phyloP scores from a whole-genome alignment of 2,113 vertebrate species.

The Callopanchax toddi region DNA sequence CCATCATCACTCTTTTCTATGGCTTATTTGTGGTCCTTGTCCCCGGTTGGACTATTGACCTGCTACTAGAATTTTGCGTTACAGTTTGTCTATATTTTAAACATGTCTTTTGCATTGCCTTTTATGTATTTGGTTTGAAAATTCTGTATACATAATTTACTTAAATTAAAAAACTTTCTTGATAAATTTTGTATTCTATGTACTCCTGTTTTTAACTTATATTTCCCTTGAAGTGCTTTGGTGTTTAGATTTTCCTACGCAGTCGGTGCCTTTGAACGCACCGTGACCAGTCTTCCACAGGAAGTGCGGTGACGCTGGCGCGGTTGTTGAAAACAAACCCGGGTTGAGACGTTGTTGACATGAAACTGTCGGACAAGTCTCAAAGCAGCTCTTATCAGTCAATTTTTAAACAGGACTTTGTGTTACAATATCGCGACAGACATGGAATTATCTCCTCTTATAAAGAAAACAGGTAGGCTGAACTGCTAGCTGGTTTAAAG shows the following conservation, averaged over 20 bases:
- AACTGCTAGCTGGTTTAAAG: slow-evolving; percentile 1
- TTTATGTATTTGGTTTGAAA: no score
- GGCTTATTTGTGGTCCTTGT: not conserved
- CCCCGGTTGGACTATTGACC: not conserved
- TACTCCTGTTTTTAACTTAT: no score
- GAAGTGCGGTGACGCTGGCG: slow-evolving; percentile 77
- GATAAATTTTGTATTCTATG: no score
- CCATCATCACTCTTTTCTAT: no score
- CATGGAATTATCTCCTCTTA: slow-evolving; percentile 82
- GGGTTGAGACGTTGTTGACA: slow-evolving; percentile 46
- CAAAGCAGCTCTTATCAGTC: not conserved
- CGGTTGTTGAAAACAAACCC: slow-evolving; percentile 78
- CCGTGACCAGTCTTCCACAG: slow-evolving; percentile 31
- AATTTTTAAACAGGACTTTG: not conserved
- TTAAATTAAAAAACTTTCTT: no score
- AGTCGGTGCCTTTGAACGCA: slow-evolving; percentile 51
- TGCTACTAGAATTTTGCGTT: no score
- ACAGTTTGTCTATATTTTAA: no score
- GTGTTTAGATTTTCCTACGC: slow-evolving; percentile 7
- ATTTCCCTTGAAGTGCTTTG: not conserved
- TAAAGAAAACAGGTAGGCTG: slow-evolving; percentile 85
- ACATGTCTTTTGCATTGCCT: no score
- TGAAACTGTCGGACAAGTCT: slow-evolving; percentile 18
- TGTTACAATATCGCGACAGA: not conserved
- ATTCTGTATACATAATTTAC: no score